Evolutionary conservation across 2,888 invertebrate species (phyloP).

Genomic region (Ophion ventricosus): DNA sequence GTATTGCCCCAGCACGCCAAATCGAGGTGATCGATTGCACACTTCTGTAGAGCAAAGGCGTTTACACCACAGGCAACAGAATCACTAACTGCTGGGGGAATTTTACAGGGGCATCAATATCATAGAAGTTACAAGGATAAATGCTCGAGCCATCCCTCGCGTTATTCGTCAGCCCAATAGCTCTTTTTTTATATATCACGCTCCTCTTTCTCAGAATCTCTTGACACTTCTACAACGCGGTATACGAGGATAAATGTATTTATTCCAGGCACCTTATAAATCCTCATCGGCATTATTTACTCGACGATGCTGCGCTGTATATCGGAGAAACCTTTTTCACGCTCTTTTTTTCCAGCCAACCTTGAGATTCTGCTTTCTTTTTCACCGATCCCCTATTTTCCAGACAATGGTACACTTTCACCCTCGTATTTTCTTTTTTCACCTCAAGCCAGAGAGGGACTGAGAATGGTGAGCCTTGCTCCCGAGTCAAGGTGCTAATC

Average conservation of each 20-base stretch:
- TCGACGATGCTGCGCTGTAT: slow-evolving; percentile 44
- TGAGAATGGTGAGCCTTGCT: background rate
- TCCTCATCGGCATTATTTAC: slow-evolving; percentile 65
- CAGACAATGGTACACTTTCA: background rate
- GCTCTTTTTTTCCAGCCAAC: slow-evolving; percentile 18
- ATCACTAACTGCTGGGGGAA: slow-evolving; percentile 43
- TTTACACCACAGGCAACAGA: slow-evolving; percentile 60
- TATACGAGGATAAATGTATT: slow-evolving; percentile 63
- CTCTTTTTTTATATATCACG: slow-evolving; percentile 23
- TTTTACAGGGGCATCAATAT: slow-evolving; percentile 65
- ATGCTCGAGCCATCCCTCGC: slow-evolving; percentile 23
- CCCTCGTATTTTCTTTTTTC: background rate
- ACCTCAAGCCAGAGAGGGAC: background rate
- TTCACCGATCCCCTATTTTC: background rate
- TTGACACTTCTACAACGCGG: slow-evolving; percentile 48
- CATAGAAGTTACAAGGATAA: slow-evolving; percentile 70
- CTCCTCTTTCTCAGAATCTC: slow-evolving; percentile 45
- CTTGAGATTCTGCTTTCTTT: background rate
- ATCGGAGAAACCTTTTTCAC: slow-evolving; percentile 40
- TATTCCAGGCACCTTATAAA: slow-evolving; percentile 69
- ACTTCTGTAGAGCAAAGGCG: slow-evolving; percentile 61
- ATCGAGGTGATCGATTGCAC: slow-evolving; percentile 65
- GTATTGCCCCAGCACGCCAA: background rate
- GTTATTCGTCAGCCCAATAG: background rate
- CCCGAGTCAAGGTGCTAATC: slow-evolving; percentile 4